These are phyloP conservation scores for Salmo trutta DNA, from an alignment of 2,797 vertebrate species.

Conservation along the genomic window DNA sequence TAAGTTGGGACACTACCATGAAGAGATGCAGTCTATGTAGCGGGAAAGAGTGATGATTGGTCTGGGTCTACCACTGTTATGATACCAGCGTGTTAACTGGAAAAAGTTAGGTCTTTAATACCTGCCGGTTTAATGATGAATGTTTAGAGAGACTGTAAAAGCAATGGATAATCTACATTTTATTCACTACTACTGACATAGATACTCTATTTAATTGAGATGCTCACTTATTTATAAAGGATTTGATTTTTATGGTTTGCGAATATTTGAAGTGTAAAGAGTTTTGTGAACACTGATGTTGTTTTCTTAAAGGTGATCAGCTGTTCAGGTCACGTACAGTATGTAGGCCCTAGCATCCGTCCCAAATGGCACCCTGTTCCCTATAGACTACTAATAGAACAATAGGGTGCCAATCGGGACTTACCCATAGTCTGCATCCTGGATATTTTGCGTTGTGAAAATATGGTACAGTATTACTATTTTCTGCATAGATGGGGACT, in stretches of 20 bases:
- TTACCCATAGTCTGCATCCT: background rate
- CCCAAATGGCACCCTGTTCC: constrained; percentile 8
- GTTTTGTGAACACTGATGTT: background rate
- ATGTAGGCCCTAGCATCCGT: background rate
- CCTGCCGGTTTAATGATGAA: background rate
- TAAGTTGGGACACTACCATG: constrained; percentile 8
- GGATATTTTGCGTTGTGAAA: constrained; percentile 50
- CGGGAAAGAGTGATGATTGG: too few species aligned
- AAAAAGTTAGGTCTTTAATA: background rate
- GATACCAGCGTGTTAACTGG: background rate
- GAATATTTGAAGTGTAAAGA: constrained; percentile 38
- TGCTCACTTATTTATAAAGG: constrained; percentile 8
- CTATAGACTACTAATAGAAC: constrained; percentile 26
- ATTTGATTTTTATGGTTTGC: background rate
- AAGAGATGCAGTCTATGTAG: background rate
- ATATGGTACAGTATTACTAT: constrained; percentile 30
- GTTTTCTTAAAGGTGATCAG: constrained; percentile 7
- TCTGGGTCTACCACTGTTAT: background rate
- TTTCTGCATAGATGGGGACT: background rate
- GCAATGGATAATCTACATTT: too few species aligned
- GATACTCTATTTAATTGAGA: constrained; percentile 17
- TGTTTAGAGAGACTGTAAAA: constrained; percentile 2
- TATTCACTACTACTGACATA: background rate
- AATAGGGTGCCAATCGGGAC: background rate
- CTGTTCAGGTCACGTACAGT: background rate